Evolutionary conservation across 2,113 vertebrate species (phyloP).

Genomic region (Burhinus bistriatus): DNA sequence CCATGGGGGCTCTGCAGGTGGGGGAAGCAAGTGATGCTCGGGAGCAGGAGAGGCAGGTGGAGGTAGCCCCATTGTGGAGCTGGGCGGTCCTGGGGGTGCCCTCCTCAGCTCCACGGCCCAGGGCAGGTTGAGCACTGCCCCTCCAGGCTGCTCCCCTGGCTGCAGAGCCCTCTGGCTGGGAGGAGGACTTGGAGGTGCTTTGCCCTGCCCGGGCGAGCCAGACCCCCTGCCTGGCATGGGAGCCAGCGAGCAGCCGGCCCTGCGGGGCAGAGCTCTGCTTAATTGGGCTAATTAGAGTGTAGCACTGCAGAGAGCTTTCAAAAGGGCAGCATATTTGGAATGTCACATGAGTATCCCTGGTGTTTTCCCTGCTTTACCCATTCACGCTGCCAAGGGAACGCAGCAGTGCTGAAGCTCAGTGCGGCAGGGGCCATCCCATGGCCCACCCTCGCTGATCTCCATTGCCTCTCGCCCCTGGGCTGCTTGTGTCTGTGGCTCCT

Average conservation of each 20-base stretch:
- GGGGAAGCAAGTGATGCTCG: rapidly evolving
- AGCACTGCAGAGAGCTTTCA: background rate
- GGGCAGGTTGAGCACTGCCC: background rate
- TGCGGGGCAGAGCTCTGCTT: background rate
- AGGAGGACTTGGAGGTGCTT: background rate
- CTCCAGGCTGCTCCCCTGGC: background rate
- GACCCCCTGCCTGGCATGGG: background rate
- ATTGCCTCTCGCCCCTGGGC: background rate
- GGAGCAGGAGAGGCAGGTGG: background rate
- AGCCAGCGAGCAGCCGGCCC: background rate
- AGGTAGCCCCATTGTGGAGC: rapidly evolving
- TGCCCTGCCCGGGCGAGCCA: background rate
- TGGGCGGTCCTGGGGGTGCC: rapidly evolving
- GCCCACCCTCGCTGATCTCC: background rate
- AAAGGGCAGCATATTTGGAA: background rate
- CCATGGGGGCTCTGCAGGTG: background rate
- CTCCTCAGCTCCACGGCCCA: rapidly evolving
- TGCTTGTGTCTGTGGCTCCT: background rate
- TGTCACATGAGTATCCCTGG: background rate
- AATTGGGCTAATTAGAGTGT: background rate
- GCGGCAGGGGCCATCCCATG: background rate
- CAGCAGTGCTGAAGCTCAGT: background rate
- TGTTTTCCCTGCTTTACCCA: background rate
- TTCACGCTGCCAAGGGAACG: background rate
- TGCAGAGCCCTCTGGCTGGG: background rate